Conservation (phyloP, 2,113 vertebrate species). For the Riparia riparia region DNA sequence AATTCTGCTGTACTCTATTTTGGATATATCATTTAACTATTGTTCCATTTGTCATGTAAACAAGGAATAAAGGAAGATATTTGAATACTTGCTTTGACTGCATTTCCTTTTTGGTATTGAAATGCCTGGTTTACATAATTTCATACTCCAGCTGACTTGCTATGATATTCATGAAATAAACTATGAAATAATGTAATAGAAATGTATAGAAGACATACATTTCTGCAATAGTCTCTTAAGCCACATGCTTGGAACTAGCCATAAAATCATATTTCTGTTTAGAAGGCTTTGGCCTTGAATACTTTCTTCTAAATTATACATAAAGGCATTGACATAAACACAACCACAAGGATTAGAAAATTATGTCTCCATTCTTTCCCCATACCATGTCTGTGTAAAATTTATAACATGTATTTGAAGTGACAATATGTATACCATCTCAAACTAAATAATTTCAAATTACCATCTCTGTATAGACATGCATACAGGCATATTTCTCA, state of each 20-base stretch:
- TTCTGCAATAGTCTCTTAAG: not conserved
- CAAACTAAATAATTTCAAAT: not conserved
- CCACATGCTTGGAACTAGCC: not conserved
- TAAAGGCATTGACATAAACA: not conserved
- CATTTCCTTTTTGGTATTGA: not conserved
- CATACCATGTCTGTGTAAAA: not conserved
- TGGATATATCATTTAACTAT: not conserved
- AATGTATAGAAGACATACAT: not conserved
- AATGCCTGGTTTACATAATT: not conserved
- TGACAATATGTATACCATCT: not conserved
- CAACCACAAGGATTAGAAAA: not conserved
- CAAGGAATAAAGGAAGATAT: constrained; percentile 24
- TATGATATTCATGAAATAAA: not conserved
- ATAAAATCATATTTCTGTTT: not conserved
- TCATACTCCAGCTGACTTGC: not conserved
- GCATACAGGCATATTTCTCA: not conserved
- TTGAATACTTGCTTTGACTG: not conserved
- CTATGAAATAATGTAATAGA: not conserved
- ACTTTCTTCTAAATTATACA: not conserved
- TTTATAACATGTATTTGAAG: not conserved
- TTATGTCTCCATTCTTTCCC: not conserved
- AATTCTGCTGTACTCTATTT: constrained; percentile 23
- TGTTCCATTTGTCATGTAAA: constrained; percentile 18
- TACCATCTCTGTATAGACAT: not conserved
- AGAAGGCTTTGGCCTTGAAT: not conserved